A percentile compares a stretch with the other conserved stretches of the same genome.
Conservation (phyloP, 1,140 invertebrate species). For the Mylabris phalerata region DNA sequence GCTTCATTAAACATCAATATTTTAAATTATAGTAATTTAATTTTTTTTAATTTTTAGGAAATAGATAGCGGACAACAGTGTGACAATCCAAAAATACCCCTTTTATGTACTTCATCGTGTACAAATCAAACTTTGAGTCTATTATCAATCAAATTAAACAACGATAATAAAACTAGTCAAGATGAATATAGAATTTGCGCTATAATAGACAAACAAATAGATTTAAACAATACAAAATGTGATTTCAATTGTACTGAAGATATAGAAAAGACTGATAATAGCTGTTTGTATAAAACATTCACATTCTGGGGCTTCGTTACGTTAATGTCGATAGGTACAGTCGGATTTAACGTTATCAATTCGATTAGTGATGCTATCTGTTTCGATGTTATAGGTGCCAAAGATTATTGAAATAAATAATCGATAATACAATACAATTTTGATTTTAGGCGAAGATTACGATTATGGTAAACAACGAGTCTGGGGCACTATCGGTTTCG, state of each 20-base stretch:
- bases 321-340: conserved; percentile 61
- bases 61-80: too few species aligned
- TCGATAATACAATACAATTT: neutral
- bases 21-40: too few species aligned
- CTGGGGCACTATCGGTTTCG: conserved; percentile 73
- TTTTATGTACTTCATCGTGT: too few species aligned
- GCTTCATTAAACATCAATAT: too few species aligned
- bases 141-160: too few species aligned
- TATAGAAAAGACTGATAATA: neutral
- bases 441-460: conserved; percentile 47
- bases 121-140: too few species aligned
- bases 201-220: too few species aligned
- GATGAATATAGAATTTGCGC: too few species aligned
- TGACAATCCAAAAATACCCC: too few species aligned
- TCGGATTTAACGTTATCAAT: conserved; percentile 70
- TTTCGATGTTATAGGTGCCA: conserved; percentile 67
- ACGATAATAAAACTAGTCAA: too few species aligned
- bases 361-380: conserved; percentile 73
- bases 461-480: conserved; percentile 70
- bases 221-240: too few species aligned
- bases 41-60: too few species aligned
- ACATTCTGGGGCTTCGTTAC: conserved; percentile 67
- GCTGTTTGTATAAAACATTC: conserved; percentile 22
- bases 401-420: neutral
- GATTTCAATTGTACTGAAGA: neutral